Evolutionary conservation across 2,113 vertebrate species (phyloP).

Genomic region (Phyllopteryx taeniolatus): DNA sequence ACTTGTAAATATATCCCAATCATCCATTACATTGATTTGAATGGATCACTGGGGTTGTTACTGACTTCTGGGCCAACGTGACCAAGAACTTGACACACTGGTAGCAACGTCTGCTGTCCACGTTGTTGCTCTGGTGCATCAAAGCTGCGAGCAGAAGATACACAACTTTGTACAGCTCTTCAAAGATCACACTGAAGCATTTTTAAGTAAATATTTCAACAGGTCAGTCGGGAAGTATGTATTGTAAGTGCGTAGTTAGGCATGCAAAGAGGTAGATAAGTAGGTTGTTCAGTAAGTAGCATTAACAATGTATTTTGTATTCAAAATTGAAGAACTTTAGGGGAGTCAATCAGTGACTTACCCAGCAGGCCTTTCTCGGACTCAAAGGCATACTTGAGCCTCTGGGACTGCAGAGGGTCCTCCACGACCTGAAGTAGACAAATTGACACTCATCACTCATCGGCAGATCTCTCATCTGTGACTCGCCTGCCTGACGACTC

Average conservation of each 20-base stretch:
- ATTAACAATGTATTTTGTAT: no score
- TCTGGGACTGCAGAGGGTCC: constrained; percentile 89
- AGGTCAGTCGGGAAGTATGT: no score
- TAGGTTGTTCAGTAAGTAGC: no score
- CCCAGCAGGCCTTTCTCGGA: constrained; percentile 95
- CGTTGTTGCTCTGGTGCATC: constrained; percentile 98
- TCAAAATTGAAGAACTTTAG: not conserved
- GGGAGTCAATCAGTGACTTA: constrained; percentile 53
- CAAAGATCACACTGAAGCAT: not conserved
- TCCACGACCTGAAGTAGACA: constrained; percentile 81
- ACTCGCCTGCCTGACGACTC: constrained; percentile 38
- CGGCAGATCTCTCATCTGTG: no score
- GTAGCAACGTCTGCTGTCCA: constrained; percentile 98
- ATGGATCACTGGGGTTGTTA: constrained; percentile 25
- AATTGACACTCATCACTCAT: not conserved
- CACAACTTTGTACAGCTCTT: not conserved
- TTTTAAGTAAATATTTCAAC: not conserved
- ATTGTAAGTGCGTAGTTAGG: no score
- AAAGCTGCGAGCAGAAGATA: constrained; percentile 74
- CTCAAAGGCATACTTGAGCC: constrained; percentile 96
- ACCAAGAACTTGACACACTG: constrained; percentile 99
- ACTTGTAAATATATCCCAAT: no score
- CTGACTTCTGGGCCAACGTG: constrained; percentile 97
- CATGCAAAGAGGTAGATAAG: no score
- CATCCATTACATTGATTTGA: not conserved